Evolutionary conservation across 1,140 invertebrate species (phyloP), one percentile per base, ranked within the genome.

Genomic region (Macrotrachela quadricornifera): DNA sequence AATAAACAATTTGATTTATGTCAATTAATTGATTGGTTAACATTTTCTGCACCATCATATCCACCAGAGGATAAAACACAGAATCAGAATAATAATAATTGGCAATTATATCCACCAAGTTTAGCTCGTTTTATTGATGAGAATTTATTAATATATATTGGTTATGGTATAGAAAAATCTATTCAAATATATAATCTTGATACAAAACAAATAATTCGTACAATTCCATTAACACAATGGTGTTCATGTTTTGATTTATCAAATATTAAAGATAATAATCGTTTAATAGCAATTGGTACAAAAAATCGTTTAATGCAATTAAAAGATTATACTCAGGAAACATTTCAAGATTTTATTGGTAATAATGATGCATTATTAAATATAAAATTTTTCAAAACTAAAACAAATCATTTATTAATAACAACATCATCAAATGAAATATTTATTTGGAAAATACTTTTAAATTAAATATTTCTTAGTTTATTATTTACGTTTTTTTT

Each of bases 1-100:
- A 42, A n/a, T 12, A n/a, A 42, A 42, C 37, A 14, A 6, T 40
- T 10, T 9, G 65, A 68, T 59, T 60, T 63, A 45, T 68, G 66
- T 61, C 65, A 68, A 57, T 61, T 68, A 46, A 60, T 68, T 56
- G 67, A 70, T 59, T 70, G 68, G 68, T 48, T 70, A 47, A 65
- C 65, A 18, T 70, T 70, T 53, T 64, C 68, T 40, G 64, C 62
- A 12, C 64, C 64, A n/a, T n/a, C n/a, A n/a, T n/a, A n/a, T n/a
- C n/a, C n/a, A n/a, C n/a, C n/a, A 46, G 61, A 36, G 30, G 15
- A 1, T 10, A 21, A 44, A 0, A 6, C 14, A 3, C 40, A 50
- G 0, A 37, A 15, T 30, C 13, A 45, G 6, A 13, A 9, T 8
- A 6, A 17, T 4, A 45, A 45, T 17, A 6, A 42, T 42, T 42